Base-by-base conservation (phyloP, 2,888 invertebrate species). In the Tipula helvola region DNA sequence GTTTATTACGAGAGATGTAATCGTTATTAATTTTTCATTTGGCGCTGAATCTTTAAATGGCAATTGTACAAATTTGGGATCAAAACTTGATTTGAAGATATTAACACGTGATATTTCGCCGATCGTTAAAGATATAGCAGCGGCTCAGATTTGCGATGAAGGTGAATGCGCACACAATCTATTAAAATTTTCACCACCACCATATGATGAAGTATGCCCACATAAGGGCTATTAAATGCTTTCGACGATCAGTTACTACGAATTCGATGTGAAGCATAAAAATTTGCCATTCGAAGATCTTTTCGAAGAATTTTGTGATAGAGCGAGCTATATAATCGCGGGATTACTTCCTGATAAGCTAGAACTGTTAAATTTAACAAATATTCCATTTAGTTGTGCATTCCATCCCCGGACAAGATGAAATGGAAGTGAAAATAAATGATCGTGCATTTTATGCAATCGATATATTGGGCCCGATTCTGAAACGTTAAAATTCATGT, bases 81-180 rank as follows among this genome's bases (percentile, higher is more conserved):
- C 42, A 42, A 85, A 85, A 85, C 18, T 85, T 2, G 85, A 85
- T 85, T 28, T 85, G 0, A 85, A 85, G 18, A 42, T 85, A n/a
- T n/a, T n/a, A n/a, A 85, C 16, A 18, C 84, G 84, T n/a, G 42
- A 85, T 28, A 42, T 85, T 44, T 90, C 91, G 13, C 91, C 91
- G 87, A 90, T 87, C 36, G 84, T 47, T n/a, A 86, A 85, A 2
- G 87, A 87, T 39, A 85, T 87, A 44, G 89, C 91, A 1, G 90
- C 90, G 41, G 90, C 86, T 36, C 87, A 86, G 42, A 57, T 85
- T 13, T 16, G 42, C n/a, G 86, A 91, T 87, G 90, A 90, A 5
- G 90, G 90, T 87, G 90, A 90, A 85, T 91, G 91, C 87, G 91
- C 91, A 86, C 91, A 91, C 87, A 91, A 91, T 87, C 90, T 91